Evolutionary conservation across 2,888 invertebrate species (phyloP).

Genomic region (Leistus spinibarbis): DNA sequence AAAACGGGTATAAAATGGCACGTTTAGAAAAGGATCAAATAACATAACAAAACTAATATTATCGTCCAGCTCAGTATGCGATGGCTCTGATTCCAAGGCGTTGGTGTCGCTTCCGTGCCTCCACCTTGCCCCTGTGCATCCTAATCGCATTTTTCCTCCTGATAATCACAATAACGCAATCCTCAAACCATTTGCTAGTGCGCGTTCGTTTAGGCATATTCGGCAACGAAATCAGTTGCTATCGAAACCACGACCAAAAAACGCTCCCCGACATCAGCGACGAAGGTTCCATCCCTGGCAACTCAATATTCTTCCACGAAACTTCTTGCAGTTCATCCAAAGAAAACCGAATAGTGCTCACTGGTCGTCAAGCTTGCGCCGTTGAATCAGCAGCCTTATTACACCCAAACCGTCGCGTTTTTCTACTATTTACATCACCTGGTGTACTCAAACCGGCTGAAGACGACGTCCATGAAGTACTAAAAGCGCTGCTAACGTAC

Average conservation of each 20-base stretch:
- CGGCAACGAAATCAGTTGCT: constrained; percentile 47
- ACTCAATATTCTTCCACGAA: constrained; percentile 71
- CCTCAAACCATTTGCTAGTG: neutral
- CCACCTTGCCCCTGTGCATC: neutral
- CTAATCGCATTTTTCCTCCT: neutral
- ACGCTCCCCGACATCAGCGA: constrained; percentile 51
- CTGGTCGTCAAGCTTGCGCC: constrained; percentile 68
- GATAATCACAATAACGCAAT: neutral
- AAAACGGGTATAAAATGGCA: too few relatives aligned
- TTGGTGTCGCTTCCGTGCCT: neutral
- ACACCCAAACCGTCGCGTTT: constrained; percentile 64
- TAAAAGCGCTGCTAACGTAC: constrained; percentile 56
- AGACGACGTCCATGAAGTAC: constrained; percentile 49
- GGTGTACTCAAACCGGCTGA: constrained; percentile 46
- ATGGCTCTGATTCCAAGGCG: neutral
- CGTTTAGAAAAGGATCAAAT: too few relatives aligned
- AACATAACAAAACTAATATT: too few relatives aligned
- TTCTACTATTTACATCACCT: constrained; percentile 62
- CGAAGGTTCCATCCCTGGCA: constrained; percentile 50
- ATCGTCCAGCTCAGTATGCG: neutral
- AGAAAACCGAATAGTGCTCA: constrained; percentile 57
- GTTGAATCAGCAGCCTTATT: constrained; percentile 70
- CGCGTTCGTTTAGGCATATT: constrained; percentile 4
- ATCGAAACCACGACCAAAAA: constrained; percentile 43
- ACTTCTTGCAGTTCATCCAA: constrained; percentile 63